Evolutionary conservation across 2,888 invertebrate genomes (phyloP).

Genomic region (Chaitophorus viminalis): DNA sequence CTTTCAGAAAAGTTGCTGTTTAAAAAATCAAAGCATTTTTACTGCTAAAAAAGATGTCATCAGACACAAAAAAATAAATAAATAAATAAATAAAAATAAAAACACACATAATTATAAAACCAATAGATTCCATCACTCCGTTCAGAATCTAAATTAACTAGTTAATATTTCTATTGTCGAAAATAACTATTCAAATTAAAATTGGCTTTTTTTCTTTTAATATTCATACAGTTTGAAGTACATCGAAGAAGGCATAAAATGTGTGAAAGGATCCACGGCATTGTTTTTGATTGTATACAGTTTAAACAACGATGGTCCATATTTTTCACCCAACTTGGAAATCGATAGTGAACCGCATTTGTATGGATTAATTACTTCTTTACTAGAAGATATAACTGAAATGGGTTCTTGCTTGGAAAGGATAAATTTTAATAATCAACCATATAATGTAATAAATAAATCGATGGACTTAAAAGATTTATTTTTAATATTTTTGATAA

Average conservation of each 20-base stretch:
- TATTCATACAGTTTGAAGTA: constrained; percentile 25
- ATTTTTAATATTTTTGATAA: not conserved
- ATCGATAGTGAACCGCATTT: constrained; percentile 15
- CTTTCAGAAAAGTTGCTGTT: too few species aligned
- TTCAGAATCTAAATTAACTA: too few species aligned
- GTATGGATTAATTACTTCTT: constrained; percentile 63
- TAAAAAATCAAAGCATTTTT: too few species aligned
- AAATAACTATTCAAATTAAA: not conserved
- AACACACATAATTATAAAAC: too few species aligned
- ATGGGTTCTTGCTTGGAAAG: constrained; percentile 32
- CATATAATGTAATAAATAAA: constrained; percentile 34
- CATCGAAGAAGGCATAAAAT: constrained; percentile 18
- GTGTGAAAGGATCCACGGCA: not conserved
- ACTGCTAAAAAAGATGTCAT: too few species aligned
- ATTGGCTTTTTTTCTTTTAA: not conserved
- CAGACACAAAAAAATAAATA: too few species aligned
- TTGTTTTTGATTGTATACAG: constrained; percentile 31
- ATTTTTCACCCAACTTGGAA: constrained; percentile 42
- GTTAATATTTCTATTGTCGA: not conserved
- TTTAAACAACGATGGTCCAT: not conserved
- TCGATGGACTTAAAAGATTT: not conserved
- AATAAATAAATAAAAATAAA: too few species aligned
- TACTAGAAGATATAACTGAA: constrained; percentile 65
- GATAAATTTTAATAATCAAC: not conserved
- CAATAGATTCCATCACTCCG: too few species aligned